Base-by-base conservation (phyloP, 2,888 invertebrate species). In the Lamellibrachia columna region DNA sequence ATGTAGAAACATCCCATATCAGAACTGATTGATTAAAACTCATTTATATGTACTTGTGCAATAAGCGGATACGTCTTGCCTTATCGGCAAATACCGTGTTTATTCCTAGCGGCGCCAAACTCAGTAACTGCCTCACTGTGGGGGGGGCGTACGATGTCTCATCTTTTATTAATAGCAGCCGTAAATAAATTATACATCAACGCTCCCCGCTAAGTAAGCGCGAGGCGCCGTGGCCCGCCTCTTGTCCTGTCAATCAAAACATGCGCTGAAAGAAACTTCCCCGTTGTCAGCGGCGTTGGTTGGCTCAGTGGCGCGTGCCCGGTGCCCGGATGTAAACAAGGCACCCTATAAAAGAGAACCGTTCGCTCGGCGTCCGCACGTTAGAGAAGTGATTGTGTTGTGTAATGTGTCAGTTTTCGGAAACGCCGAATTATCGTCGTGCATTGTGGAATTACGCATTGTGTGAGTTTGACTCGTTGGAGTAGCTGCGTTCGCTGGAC, bases 231-330 rank as follows among this genome's bases (percentile, higher is more conserved):
- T 4, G 75, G 75, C 22, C 11, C 75, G 22, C 22, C 75, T n/a
- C n/a, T 22, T n/a, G 75, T 75, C 75, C 40, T 75, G 75, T 75
- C 75, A 75, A 75, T 75, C 75, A 75, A 75, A 22, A 6, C 75
- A 75, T 15, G 75, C 75, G 22, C 75, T 75, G 22, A 75, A 75
- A 75, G 75, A 75, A 75, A 75, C n/a, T n/a, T 75, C 22, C 22
- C 75, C 75, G 75, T 15, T 22, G 22, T 75, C 15, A 75, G 75
- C 75, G n/a, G 22, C 75, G 75, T 75, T 75, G 75, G 75, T 75
- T 75, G 75, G 75, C 75, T 75, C 75, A 75, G 75, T 75, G 75
- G 75, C 75, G 75, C 75, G 75, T 75, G 75, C 75, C 75, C 75
- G 75, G 22, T 75, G 75, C 75, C 75, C 75, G 75, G 75, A 75